Conservation (phyloP, 1,140 invertebrate genomes). For the Drosophila mayri region DNA sequence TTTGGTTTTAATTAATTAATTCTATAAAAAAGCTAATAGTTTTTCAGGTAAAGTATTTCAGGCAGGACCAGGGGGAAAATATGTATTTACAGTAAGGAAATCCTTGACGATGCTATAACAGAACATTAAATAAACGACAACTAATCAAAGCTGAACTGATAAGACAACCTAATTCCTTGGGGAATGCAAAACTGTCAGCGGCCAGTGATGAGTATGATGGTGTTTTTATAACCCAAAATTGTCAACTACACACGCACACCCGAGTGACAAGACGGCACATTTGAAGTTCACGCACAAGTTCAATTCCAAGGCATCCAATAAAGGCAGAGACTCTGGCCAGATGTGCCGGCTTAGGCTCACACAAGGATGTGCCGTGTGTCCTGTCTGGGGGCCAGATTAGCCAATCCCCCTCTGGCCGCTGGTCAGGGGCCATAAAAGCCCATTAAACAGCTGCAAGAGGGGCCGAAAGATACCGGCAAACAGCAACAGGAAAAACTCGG, state of each 20-base stretch:
- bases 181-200: constrained; percentile 68
- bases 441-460: constrained; percentile 36
- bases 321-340: constrained; percentile 36
- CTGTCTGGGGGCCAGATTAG: constrained; percentile 36
- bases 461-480: constrained; percentile 3
- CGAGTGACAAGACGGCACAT: not conserved
- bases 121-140: constrained; percentile 57
- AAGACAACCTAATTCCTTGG: constrained; percentile 46
- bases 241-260: constrained; percentile 21
- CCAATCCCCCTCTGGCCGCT: constrained; percentile 10
- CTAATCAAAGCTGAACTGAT: constrained; percentile 43
- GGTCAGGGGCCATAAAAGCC: constrained; percentile 46
- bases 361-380: constrained; percentile 25
- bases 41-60: not conserved
- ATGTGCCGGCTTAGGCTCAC: constrained; percentile 45
- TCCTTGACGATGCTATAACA: constrained; percentile 30
- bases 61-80: too few relatives aligned
- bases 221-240: constrained; percentile 72
- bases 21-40: not conserved
- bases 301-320: constrained; percentile 46
- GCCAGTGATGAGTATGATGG: constrained; percentile 73
- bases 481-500: constrained; percentile 17
- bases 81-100: not conserved
- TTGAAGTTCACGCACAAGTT: constrained; percentile 39
- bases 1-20: not conserved